phyloP scores from a whole-genome alignment of 1,140 invertebrate species.

The Procambarus virginalis region DNA sequence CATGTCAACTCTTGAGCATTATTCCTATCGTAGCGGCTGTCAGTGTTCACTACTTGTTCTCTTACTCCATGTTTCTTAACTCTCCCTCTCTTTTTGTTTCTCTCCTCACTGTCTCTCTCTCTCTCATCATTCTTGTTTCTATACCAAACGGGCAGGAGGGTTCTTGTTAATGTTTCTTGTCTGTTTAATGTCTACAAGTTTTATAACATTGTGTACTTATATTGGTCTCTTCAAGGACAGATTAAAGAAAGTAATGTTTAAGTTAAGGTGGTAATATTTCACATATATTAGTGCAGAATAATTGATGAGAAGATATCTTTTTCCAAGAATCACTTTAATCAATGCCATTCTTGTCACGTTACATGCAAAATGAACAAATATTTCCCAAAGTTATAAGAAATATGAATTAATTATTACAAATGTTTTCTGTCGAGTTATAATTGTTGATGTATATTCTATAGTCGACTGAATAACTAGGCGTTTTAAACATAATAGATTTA shows the following conservation, averaged over 20 bases:
- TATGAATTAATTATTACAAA: too few species aligned
- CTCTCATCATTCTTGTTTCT: constrained; percentile 12
- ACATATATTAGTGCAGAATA: background rate
- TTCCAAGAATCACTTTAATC: background rate
- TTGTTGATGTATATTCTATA: too few species aligned
- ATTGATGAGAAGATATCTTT: background rate
- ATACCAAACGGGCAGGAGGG: constrained; percentile 51
- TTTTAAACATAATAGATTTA: too few species aligned
- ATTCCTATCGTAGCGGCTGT: constrained; percentile 45
- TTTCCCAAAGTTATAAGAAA: too few species aligned
- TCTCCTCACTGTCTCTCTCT: constrained; percentile 12
- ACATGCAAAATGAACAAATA: background rate
- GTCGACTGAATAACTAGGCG: too few species aligned
- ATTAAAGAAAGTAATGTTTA: background rate
- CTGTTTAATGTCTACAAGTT: background rate
- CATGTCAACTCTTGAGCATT: constrained; percentile 31
- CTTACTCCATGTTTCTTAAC: background rate
- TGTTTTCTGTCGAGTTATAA: too few species aligned
- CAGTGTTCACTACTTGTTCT: constrained; percentile 28
- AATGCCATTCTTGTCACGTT: background rate
- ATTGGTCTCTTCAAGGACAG: constrained; percentile 7
- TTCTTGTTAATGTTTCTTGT: constrained; percentile 5
- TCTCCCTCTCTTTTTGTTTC: background rate
- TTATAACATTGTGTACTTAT: background rate
- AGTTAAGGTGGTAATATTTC: background rate